Evolutionary conservation across 1,140 invertebrate species (phyloP).

Genomic region (Ganaspis sp.): DNA sequence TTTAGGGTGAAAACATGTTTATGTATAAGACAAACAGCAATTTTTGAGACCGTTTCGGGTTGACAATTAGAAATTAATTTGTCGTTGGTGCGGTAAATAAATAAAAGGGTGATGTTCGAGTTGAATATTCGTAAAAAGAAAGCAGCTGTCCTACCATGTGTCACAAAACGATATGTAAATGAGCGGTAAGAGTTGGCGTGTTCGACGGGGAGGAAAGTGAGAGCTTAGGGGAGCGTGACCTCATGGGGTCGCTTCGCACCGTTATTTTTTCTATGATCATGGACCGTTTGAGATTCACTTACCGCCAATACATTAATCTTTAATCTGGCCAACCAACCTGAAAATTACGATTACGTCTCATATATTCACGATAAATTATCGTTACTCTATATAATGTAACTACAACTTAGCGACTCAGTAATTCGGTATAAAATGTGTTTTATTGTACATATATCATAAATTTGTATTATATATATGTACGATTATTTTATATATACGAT

Average conservation of each 20-base stretch:
- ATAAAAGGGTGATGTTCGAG: neutral
- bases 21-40: too few relatives aligned
- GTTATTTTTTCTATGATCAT: neutral
- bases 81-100: neutral
- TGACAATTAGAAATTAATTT: conserved; percentile 14
- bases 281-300: neutral
- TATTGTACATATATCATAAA: too few relatives aligned
- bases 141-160: conserved; percentile 28
- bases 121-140: neutral
- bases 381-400: neutral
- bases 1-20: too few relatives aligned
- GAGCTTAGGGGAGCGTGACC: neutral
- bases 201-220: neutral
- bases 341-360: neutral
- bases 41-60: neutral
- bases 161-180: conserved; percentile 22
- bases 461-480: too few relatives aligned
- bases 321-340: neutral
- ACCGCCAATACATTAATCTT: neutral
- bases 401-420: too few relatives aligned
- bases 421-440: too few relatives aligned
- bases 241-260: conserved; percentile 16
- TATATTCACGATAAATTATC: too few relatives aligned
- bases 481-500: too few relatives aligned
- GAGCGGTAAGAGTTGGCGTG: conserved; percentile 3